These are phyloP conservation scores for Cynodonichthys magdalenae DNA, from an alignment of 2,797 vertebrate species.

Conservation along the genomic window DNA sequence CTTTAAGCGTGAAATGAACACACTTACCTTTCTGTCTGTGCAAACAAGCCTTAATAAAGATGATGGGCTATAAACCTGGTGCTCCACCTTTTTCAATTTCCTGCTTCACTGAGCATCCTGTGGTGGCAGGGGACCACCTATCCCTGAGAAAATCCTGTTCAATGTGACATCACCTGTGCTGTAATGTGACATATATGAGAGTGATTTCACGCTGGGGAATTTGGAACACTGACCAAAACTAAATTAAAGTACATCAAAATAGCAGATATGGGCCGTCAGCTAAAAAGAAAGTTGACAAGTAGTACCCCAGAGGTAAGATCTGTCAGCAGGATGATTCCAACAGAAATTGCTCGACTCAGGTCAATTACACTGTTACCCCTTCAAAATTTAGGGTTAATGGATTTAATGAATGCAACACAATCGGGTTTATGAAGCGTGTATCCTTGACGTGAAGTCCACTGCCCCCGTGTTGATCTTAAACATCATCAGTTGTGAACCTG, in stretches of 20 bases:
- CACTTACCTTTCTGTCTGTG: constrained; percentile 68
- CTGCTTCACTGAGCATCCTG: constrained; percentile 72
- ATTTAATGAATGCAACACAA: constrained; percentile 61
- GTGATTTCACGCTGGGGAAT: constrained; percentile 43
- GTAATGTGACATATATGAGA: constrained; percentile 42
- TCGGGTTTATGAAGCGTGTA: constrained; percentile 62
- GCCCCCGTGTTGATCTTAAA: constrained; percentile 65
- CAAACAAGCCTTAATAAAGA: constrained; percentile 82
- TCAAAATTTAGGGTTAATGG: constrained; percentile 56
- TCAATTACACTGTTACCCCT: constrained; percentile 64
- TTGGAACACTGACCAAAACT: constrained; percentile 38
- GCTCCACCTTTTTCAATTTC: constrained; percentile 80
- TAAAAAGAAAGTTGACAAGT: constrained; percentile 34
- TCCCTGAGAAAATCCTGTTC: constrained; percentile 60
- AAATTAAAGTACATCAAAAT: constrained; percentile 47
- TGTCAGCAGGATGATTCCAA: constrained; percentile 43
- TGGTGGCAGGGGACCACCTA: constrained; percentile 61
- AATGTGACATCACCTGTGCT: constrained; percentile 60
- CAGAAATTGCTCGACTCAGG: constrained; percentile 47
- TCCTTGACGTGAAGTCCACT: constrained; percentile 62
- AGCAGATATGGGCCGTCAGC: constrained; percentile 42
- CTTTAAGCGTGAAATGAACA: constrained; percentile 74
- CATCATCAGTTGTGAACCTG: constrained; percentile 43
- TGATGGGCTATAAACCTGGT: constrained; percentile 71
- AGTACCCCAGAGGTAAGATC: constrained; percentile 37